Conservation (phyloP, 2,888 invertebrate species). For the Tipula confusa region DNA sequence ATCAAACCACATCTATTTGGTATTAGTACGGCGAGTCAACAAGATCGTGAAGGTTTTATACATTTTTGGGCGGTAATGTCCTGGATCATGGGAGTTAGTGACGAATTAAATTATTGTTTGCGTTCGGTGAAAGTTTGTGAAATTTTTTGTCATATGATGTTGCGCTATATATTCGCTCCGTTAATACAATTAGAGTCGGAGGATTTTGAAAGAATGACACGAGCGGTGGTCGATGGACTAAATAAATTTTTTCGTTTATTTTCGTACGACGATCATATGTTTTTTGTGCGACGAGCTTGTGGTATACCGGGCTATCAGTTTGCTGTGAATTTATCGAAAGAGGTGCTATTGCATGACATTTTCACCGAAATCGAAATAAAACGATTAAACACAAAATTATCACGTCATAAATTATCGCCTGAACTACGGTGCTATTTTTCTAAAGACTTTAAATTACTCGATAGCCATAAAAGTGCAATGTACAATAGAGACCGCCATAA, state of each 20-base stretch:
- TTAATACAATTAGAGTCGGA: neutral
- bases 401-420: neutral
- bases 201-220: neutral
- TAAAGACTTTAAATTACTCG: neutral
- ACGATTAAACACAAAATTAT: neutral
- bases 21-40: neutral
- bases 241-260: neutral
- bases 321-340: neutral
- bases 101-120: slow-evolving; percentile 31
- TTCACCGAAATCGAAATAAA: neutral
- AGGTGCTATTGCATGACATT: neutral
- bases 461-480: neutral
- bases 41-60: slow-evolving; percentile 31
- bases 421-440: neutral
- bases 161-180: slow-evolving; percentile 17
- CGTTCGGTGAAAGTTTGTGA: neutral
- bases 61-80: slow-evolving; percentile 29
- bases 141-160: neutral
- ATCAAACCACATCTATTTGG: slow-evolving; percentile 1
- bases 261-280: neutral
- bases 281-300: neutral
- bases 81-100: slow-evolving; percentile 27
- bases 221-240: neutral
- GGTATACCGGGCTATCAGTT: slow-evolving; percentile 31
- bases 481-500: neutral